Base-by-base conservation (phyloP, 2,797 vertebrate genomes). In the Gobionotothen gibberifrons region DNA sequence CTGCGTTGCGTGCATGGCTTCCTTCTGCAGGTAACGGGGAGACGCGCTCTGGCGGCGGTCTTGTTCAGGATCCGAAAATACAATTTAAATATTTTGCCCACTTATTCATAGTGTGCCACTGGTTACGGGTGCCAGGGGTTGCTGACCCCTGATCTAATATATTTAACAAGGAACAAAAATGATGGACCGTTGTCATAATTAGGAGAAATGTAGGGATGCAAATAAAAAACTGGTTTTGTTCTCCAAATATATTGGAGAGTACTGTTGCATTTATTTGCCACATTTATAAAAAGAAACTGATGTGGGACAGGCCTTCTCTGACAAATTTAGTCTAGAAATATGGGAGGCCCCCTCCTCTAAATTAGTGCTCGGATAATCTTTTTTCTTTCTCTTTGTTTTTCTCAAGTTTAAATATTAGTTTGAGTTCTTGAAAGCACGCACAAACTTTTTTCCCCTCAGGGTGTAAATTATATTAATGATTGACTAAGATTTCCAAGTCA, bases 401-500 rank as follows among this genome's bases (percentile, higher is more conserved):
- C 22, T 5, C 5, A 32, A 32, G 32, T 32, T 32, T 5, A 32
- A 32, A 32, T 32, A 8, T 32, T 9, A 2, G 39, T 78, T 64
- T 57, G 26, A 43, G 19, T 69, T 36, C n/a, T 39, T 47, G 6
- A 72, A 63, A 70, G 32, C 14, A 16, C 10, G 8, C 49, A 12
- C 12, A 59, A 61, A 70, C 55, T 19, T 11, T 39, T 74, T 54
- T 51, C 62, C 47, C 74, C 61, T 47, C 39, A 2, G 48, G 65
- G 12, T 39, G 17, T n/a, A 49, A 65, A 66, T 64, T 19, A 48
- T 71, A 36, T 13, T 12, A 62, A 68, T 48, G 67, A 64, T 48
- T 70, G 75, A 26, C 43, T 36, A 26, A 78, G 39, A 44, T 78
- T 54, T 70, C 39, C 63, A 60, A 22, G 40, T 58, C 55, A 90